A percentile compares a stretch with the other conserved stretches of the same genome.
These are phyloP conservation scores for Sporophila hypoxantha DNA, from an alignment of 2,113 vertebrate species.

Conservation along the genomic window DNA sequence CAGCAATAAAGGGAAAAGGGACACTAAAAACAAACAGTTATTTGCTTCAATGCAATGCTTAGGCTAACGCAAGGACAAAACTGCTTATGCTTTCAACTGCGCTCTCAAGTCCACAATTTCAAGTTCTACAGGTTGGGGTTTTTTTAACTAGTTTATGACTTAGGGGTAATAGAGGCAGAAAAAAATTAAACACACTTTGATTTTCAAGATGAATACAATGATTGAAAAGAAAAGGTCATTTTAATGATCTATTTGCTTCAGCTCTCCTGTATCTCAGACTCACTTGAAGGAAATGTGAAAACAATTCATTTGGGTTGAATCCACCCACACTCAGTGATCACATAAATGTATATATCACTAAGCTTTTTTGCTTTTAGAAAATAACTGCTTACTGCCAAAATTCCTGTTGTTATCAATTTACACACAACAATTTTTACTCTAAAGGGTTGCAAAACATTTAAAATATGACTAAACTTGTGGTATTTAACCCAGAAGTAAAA, in stretches of 20 bases:
- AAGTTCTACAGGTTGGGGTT: background rate
- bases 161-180: background rate
- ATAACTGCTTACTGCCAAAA: background rate
- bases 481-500: background rate
- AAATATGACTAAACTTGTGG: background rate
- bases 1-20: slow-evolving; percentile 12
- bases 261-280: background rate
- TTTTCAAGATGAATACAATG: background rate
- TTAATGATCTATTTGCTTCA: background rate
- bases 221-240: background rate
- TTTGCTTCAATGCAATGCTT: background rate
- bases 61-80: background rate
- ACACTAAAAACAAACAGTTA: slow-evolving; percentile 17
- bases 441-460: background rate
- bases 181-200: background rate
- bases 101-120: background rate
- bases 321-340: background rate
- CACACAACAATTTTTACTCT: background rate
- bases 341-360: background rate
- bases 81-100: background rate
- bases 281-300: background rate
- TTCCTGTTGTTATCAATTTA: background rate
- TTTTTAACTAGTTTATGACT: background rate
- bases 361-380: background rate
- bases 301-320: background rate